Base-by-base conservation (phyloP, 2,888 invertebrate genomes). In the Prenolepis imparis region DNA sequence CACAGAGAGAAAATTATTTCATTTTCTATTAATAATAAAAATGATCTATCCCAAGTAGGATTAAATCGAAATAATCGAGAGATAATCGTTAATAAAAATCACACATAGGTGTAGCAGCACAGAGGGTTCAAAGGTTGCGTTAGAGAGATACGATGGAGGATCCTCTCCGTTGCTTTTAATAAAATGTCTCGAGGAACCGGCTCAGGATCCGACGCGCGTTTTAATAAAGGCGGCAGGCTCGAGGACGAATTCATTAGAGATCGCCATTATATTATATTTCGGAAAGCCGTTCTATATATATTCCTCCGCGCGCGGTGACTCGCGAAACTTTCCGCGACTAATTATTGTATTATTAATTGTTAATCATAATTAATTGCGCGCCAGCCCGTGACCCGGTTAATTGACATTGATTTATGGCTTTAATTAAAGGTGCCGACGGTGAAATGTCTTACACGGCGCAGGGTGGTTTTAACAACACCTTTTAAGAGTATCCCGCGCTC, bases 331-430 rank as follows among this genome's bases (percentile, higher is more conserved):
- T 86, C 70, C 77, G 59, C 21, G 87, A 72, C 87, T 90, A 88
- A 91, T 91, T 91, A 90, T 91, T 91, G 91, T 92, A 92, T 92
- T 93, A 94, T 93, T 93, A 93, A 94, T 94, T 93, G 93, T 94
- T 94, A 92, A 94, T 93, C 92, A 92, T 93, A 94, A 94, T 94
- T 93, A 93, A 93, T 93, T 90, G 90, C 91, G 84, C 68, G 84
- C 85, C 84, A 86, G 74, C 77, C 61, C 83, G 86, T 82, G 87
- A 84, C 82, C 86, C 81, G 84, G 82, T 91, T 94, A 94, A 94
- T 94, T 94, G 94, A 94, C 94, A 93, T 93, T 94, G 94, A 94
- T 94, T 94, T 93, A 94, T 94, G 93, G 91, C 89, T 94, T 94
- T 94, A 94, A 94, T 94, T 94, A 94, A 94, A 93, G 93, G 91